Conservation (phyloP, 2,113 vertebrate species). For the Merops nubicus region DNA sequence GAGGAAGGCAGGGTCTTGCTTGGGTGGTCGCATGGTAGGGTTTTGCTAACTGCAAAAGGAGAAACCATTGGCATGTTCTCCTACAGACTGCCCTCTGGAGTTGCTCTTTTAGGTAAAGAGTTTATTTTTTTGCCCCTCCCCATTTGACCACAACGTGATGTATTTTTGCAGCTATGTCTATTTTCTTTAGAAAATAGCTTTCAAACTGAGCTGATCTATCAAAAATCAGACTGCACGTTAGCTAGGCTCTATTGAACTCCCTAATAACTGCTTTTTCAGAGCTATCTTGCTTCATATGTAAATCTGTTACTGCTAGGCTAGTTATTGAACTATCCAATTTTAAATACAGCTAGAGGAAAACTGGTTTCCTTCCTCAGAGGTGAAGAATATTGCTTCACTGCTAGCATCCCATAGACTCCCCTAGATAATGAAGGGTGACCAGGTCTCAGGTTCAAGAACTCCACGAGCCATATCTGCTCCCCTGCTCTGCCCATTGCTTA, state of each 20-base stretch:
- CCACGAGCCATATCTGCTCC: not conserved
- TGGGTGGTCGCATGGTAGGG: fast-evolving
- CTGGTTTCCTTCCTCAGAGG: not conserved
- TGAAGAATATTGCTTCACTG: not conserved
- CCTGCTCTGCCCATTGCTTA: not conserved
- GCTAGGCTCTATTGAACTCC: not conserved
- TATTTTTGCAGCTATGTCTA: not conserved
- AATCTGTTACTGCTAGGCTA: not conserved
- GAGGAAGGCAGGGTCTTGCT: not conserved
- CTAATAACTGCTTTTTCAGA: not conserved
- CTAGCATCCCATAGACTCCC: not conserved
- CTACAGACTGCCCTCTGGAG: not conserved
- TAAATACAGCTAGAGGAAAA: not conserved
- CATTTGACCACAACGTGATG: not conserved
- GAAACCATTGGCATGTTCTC: not conserved
- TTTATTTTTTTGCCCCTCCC: not conserved
- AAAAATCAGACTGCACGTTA: not conserved
- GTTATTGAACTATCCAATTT: not conserved
- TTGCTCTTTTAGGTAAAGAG: not conserved
- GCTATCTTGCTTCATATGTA: not conserved
- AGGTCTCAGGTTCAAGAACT: not conserved
- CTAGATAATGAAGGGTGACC: not conserved
- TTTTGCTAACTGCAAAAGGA: not conserved
- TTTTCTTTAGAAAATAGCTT: not conserved
- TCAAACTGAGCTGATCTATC: not conserved